Conservation (phyloP, 1,140 invertebrate genomes). For the Hypsibius dujardini region DNA sequence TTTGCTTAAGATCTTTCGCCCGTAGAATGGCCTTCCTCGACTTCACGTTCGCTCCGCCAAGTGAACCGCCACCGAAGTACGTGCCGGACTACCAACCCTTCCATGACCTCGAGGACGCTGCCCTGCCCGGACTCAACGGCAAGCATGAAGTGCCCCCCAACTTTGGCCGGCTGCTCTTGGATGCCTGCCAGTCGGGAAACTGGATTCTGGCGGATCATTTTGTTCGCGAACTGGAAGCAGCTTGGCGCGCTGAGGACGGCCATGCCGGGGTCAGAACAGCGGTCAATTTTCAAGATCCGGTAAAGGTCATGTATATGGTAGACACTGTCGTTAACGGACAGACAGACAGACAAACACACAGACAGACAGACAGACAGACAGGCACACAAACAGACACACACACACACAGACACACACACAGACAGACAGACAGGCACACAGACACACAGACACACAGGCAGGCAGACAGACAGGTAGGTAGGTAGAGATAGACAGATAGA, state of each 20-base stretch:
- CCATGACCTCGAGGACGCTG: not conserved
- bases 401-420: not conserved
- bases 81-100: not conserved
- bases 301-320: not conserved
- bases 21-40: not conserved
- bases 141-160: not conserved
- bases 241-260: not conserved
- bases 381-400: too few relatives aligned
- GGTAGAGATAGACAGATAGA: too few relatives aligned
- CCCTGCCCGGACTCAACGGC: not conserved
- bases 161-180: not conserved
- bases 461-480: too few relatives aligned
- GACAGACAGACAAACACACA: too few relatives aligned
- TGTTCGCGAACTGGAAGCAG: not conserved
- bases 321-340: too few relatives aligned
- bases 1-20: too few relatives aligned
- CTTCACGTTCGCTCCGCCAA: not conserved
- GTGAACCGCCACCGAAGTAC: not conserved
- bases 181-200: not conserved
- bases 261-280: not conserved
- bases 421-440: not conserved
- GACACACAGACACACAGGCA: too few relatives aligned
- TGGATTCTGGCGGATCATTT: not conserved
- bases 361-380: too few relatives aligned
- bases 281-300: slow-evolving; percentile 2